phyloP scores from a whole-genome alignment of 2,113 vertebrate genomes.

The Oreochromis tanganicae region DNA sequence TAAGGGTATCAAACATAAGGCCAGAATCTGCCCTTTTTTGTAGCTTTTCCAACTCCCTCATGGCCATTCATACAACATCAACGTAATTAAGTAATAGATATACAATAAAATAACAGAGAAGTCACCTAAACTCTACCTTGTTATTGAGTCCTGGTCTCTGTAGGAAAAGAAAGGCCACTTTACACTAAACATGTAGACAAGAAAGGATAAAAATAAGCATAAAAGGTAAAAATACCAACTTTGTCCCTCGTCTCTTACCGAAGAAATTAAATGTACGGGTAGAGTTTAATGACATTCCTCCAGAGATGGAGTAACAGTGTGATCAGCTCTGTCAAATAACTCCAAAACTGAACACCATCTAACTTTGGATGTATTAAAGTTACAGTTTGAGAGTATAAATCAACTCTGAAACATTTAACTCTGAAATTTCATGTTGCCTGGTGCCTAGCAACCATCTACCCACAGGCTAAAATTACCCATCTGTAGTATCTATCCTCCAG shows the following conservation, averaged over 20 bases:
- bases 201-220: background rate
- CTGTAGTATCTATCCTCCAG: background rate
- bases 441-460: background rate
- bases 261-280: background rate
- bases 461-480: background rate
- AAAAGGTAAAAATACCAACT: background rate
- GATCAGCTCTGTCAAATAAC: background rate
- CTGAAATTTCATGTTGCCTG: background rate
- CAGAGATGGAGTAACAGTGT: background rate
- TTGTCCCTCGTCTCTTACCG: background rate
- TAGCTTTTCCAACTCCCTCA: background rate
- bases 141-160: background rate
- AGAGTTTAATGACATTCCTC: background rate
- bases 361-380: background rate
- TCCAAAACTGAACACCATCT: background rate
- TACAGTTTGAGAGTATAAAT: background rate
- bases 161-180: background rate
- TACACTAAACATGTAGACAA: background rate
- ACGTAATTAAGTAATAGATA: background rate
- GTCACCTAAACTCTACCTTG: too few relatives aligned
- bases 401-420: background rate
- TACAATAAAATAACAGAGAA: background rate
- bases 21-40: background rate
- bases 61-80: background rate
- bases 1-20: background rate